phyloP scores from a whole-genome alignment of 2,797 vertebrate genomes.

The Heteromormyrus szaboi region DNA sequence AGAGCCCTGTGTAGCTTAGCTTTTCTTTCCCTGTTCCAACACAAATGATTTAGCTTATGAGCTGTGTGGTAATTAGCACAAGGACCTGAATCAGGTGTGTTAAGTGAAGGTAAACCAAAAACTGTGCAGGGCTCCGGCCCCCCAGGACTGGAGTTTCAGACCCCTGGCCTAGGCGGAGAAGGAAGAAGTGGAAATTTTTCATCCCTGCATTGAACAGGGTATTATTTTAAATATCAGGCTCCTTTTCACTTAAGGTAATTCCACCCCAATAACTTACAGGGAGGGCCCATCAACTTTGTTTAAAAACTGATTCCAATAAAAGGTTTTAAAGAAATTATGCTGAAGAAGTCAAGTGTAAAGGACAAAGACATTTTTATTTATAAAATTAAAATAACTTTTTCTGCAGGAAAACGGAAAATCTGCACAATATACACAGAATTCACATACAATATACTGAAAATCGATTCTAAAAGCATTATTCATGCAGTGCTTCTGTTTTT shows the following conservation, averaged over 20 bases:
- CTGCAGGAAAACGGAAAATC: background rate
- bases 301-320: background rate
- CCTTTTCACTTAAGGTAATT: background rate
- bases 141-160: too few relatives aligned
- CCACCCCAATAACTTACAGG: background rate
- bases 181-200: background rate
- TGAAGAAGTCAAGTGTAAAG: background rate
- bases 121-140: too few relatives aligned
- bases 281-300: background rate
- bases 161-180: background rate
- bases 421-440: background rate
- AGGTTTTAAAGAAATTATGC: background rate
- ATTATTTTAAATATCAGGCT: background rate
- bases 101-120: too few relatives aligned
- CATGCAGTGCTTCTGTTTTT: background rate
- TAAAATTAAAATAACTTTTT: background rate
- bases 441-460: background rate
- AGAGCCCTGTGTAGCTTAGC: too few relatives aligned
- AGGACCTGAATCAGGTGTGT: too few relatives aligned
- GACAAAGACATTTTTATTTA: background rate
- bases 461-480: background rate
- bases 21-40: too few relatives aligned
- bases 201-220: background rate
- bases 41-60: too few relatives aligned
- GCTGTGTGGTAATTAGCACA: too few relatives aligned